phyloP scores from a whole-genome alignment of 2,888 invertebrate species.

The Epirrhoe tristata region DNA sequence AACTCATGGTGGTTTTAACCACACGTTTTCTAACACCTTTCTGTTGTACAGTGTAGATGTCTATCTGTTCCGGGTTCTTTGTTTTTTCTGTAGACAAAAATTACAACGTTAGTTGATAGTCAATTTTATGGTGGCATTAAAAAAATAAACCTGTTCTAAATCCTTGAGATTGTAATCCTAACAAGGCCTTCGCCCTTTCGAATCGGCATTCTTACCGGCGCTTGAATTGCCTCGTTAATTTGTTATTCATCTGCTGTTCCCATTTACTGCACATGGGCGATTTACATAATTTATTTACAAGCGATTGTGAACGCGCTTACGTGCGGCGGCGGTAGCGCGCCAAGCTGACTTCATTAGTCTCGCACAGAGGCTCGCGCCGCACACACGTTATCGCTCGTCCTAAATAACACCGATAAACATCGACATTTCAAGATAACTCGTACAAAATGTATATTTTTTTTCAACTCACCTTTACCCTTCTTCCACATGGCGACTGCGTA shows the following conservation, averaged over 20 bases:
- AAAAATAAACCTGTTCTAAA: constrained; percentile 41
- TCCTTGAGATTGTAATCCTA: constrained; percentile 37
- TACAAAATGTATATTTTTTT: constrained; percentile 43
- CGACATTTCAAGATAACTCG: constrained; percentile 9
- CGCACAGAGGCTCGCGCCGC: constrained; percentile 52
- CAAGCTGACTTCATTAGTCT: constrained; percentile 69
- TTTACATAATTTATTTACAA: constrained; percentile 71
- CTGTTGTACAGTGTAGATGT: constrained; percentile 87
- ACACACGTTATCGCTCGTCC: constrained; percentile 60
- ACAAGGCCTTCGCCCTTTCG: constrained; percentile 54
- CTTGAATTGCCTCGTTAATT: constrained; percentile 50
- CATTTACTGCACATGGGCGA: constrained; percentile 49
- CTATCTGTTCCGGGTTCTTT: constrained; percentile 89
- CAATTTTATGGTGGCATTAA: constrained; percentile 35
- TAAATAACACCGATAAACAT: constrained; percentile 17
- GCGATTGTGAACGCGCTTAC: constrained; percentile 63
- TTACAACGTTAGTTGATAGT: constrained; percentile 33
- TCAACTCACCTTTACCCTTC: constrained; percentile 88
- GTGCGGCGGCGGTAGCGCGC: constrained; percentile 60
- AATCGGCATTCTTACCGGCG: constrained; percentile 44
- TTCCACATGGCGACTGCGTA: constrained; percentile 90
- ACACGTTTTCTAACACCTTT: constrained; percentile 87
- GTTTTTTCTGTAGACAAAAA: constrained; percentile 87
- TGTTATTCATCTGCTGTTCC: constrained; percentile 55
- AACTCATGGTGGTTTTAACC: constrained; percentile 85